Evolutionary conservation across 2,888 invertebrate genomes (phyloP).

Genomic region (Chloromyia formosa): DNA sequence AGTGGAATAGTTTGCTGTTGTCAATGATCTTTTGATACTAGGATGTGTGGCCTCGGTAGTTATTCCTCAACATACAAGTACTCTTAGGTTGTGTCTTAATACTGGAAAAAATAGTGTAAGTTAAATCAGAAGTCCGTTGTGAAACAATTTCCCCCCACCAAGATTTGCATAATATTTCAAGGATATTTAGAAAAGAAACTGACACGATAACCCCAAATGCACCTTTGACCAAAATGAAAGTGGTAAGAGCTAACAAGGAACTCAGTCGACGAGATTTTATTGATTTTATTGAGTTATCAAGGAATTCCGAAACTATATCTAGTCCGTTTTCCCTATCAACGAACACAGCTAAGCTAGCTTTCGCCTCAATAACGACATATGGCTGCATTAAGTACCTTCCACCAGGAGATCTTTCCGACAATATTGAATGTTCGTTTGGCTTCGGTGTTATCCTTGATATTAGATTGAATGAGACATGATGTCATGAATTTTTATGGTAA

Average conservation of each 20-base stretch:
- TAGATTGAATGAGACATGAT: constrained; percentile 36
- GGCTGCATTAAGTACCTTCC: not conserved
- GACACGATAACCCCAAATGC: not conserved
- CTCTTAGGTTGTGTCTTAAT: too few relatives aligned
- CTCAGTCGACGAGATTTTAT: constrained; percentile 31
- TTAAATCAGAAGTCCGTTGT: too few relatives aligned
- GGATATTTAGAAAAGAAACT: not conserved
- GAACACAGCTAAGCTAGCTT: not conserved
- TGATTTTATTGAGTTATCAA: constrained; percentile 42
- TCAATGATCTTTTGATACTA: too few relatives aligned
- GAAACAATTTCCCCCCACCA: too few relatives aligned
- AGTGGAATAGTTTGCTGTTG: too few relatives aligned
- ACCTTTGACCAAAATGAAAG: constrained; percentile 15
- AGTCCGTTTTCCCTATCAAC: not conserved
- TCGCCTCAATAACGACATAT: not conserved
- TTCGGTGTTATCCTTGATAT: constrained; percentile 34
- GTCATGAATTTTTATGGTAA: constrained; percentile 41
- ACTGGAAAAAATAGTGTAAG: too few relatives aligned
- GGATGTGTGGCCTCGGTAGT: too few relatives aligned
- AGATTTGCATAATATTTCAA: too few relatives aligned
- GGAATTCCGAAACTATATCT: constrained; percentile 37
- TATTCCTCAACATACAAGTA: too few relatives aligned
- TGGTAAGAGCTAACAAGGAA: constrained; percentile 19
- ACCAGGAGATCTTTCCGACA: not conserved
- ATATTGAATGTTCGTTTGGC: constrained; percentile 36